Conservation (phyloP, 2,888 invertebrate species). For the Drosophila lutescens region DNA sequence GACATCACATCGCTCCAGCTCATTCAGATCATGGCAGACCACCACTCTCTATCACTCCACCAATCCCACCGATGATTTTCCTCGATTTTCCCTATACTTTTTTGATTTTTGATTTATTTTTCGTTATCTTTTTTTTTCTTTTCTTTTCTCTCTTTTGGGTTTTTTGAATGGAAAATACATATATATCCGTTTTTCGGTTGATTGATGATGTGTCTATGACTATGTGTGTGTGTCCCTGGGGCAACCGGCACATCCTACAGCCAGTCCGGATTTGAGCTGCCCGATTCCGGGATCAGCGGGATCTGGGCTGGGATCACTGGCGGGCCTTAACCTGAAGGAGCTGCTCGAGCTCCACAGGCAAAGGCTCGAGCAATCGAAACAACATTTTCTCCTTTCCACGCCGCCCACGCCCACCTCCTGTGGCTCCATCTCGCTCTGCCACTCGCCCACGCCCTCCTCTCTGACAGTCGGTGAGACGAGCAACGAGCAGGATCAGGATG, state of each 20-base stretch:
- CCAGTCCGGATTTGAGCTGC: conserved; percentile 67
- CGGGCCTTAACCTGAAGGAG: conserved; percentile 74
- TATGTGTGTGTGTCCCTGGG: conserved; percentile 28
- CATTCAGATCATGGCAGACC: conserved; percentile 44
- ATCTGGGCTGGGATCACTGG: conserved; percentile 23
- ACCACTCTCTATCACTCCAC: conserved; percentile 18
- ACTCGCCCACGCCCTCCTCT: conserved; percentile 67
- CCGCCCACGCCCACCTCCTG: conserved; percentile 78
- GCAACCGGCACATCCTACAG: conserved; percentile 64
- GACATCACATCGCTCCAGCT: conserved; percentile 40
- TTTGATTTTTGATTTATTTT: conserved; percentile 46
- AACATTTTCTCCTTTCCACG: conserved; percentile 82
- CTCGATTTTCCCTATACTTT: conserved; percentile 20
- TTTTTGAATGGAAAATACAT: conserved; percentile 18
- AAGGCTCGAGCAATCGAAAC: conserved; percentile 82
- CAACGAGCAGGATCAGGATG: conserved; percentile 57
- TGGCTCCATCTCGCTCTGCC: conserved; percentile 71
- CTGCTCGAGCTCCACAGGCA: conserved; percentile 80
- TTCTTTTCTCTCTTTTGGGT: conserved; percentile 37
- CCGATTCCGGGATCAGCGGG: conserved; percentile 45
- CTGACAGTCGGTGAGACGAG: conserved; percentile 68
- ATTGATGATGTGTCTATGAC: conserved; percentile 31
- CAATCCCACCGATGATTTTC: conserved; percentile 32
- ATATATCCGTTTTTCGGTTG: conserved; percentile 65
- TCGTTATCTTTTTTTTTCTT: conserved; percentile 51